phyloP scores from a whole-genome alignment of 2,888 invertebrate genomes.

The Chloromyia formosa region DNA sequence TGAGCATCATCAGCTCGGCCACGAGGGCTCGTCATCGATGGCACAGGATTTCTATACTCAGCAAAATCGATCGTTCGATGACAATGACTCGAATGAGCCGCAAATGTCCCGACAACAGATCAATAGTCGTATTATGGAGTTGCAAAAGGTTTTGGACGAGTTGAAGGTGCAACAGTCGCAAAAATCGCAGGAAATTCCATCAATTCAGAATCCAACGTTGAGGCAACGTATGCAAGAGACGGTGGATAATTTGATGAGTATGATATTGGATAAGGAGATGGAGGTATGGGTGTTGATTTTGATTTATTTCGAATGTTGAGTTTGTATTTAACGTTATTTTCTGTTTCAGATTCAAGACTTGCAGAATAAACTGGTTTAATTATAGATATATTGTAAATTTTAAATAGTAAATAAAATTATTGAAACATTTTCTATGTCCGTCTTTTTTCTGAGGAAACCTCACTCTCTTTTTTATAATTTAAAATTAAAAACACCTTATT shows the following conservation, averaged over 20 bases:
- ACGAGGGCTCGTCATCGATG: slow-evolving; percentile 12
- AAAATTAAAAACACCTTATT: too few species aligned
- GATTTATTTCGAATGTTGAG: slow-evolving; percentile 13
- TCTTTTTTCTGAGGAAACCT: too few species aligned
- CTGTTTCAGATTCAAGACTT: slow-evolving; percentile 49
- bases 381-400: not conserved
- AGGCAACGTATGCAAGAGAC: slow-evolving; percentile 84
- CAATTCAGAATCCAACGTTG: slow-evolving; percentile 84
- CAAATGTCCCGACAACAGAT: slow-evolving; percentile 66
- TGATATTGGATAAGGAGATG: slow-evolving; percentile 81
- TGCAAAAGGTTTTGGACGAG: slow-evolving; percentile 79
- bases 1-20: not conserved
- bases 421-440: too few species aligned
- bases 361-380: slow-evolving; percentile 46
- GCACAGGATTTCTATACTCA: slow-evolving; percentile 56
- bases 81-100: slow-evolving; percentile 57
- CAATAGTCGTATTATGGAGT: slow-evolving; percentile 73
- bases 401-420: not conserved
- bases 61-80: slow-evolving; percentile 56
- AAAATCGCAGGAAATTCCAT: slow-evolving; percentile 84
- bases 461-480: too few species aligned
- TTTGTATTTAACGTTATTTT: slow-evolving; percentile 2
- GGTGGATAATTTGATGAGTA: slow-evolving; percentile 79
- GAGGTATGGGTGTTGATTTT: slow-evolving; percentile 62
- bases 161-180: slow-evolving; percentile 77